A percentile compares a stretch with the other conserved stretches of the same genome.
phyloP scores from a whole-genome alignment of 2,113 vertebrate genomes.

The Maccullochella peelii region DNA sequence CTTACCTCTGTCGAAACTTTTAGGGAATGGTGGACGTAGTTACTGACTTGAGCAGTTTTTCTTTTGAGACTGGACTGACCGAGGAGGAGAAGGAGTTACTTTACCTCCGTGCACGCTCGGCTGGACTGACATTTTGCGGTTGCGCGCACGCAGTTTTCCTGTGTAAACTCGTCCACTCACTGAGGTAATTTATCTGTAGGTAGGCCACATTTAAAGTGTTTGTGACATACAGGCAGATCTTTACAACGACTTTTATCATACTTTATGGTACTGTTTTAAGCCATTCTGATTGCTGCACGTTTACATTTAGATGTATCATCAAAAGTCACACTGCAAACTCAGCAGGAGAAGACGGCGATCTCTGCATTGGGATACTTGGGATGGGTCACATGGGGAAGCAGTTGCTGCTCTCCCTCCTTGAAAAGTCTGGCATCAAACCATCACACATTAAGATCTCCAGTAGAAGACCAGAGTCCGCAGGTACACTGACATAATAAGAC shows the following conservation, averaged over 20 bases:
- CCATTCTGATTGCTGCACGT: not conserved
- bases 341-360: not conserved
- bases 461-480: constrained; percentile 79
- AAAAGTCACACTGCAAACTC: constrained; percentile 1
- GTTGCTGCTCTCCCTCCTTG: constrained; percentile 71
- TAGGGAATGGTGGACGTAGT: constrained; percentile 63
- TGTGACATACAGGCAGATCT: not conserved
- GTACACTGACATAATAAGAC: constrained; percentile 54
- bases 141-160: constrained; percentile 85
- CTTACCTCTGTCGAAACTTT: rapidly evolving
- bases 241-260: too few species aligned
- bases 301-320: constrained; percentile 5
- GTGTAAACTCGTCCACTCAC: constrained; percentile 70
- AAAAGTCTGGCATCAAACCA: constrained; percentile 61
- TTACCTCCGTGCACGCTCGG: constrained; percentile 65
- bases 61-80: constrained; percentile 72
- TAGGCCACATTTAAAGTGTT: not conserved
- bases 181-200: constrained; percentile 73
- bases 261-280: not conserved
- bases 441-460: constrained; percentile 81
- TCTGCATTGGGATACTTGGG: constrained; percentile 84
- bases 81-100: constrained; percentile 67
- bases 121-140: constrained; percentile 67
- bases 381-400: constrained; percentile 84
- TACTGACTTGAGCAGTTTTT: constrained; percentile 67